A percentile compares a stretch with the other conserved stretches of the same genome.
These are phyloP conservation scores for Silurus lanzhouensis DNA, from an alignment of 2,797 vertebrate species.

Conservation along the genomic window DNA sequence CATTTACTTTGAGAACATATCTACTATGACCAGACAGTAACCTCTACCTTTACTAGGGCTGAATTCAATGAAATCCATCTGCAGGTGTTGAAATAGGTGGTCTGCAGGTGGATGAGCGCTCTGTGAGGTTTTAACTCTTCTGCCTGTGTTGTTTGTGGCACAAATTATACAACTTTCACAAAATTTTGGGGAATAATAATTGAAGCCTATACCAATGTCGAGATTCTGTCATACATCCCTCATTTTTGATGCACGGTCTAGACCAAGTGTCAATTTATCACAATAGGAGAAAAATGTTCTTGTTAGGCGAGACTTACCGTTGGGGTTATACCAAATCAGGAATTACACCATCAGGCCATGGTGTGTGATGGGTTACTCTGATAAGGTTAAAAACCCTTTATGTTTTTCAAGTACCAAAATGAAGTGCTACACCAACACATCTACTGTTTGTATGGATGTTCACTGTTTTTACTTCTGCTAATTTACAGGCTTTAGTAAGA, in stretches of 20 bases:
- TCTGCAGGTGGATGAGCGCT: neutral
- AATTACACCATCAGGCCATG: neutral
- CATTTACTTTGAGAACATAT: slow-evolving; percentile 15
- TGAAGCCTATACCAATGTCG: slow-evolving; percentile 10
- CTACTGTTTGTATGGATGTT: no score
- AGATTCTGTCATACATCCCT: neutral
- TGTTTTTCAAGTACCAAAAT: no score
- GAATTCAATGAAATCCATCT: slow-evolving; percentile 14
- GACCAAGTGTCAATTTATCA: neutral
- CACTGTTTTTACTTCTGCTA: no score
- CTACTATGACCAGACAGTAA: slow-evolving; percentile 13
- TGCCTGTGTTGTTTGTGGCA: slow-evolving; percentile 1
- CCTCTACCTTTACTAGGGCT: neutral
- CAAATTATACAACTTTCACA: slow-evolving; percentile 25
- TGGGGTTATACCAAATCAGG: neutral
- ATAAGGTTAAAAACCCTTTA: no score
- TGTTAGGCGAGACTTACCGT: neutral
- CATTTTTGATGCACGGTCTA: slow-evolving; percentile 24
- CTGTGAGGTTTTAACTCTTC: neutral
- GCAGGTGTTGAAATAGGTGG: slow-evolving; percentile 13
- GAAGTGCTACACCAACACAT: no score
- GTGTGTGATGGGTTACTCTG: no score
- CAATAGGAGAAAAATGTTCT: neutral
- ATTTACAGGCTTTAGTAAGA: no score
- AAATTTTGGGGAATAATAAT: slow-evolving; percentile 2